Percentiles rank a stretch among this genome's conserved stretches.
Evolutionary conservation across 1,140 invertebrate genomes (phyloP).

Genomic region (Zophobas morio): DNA sequence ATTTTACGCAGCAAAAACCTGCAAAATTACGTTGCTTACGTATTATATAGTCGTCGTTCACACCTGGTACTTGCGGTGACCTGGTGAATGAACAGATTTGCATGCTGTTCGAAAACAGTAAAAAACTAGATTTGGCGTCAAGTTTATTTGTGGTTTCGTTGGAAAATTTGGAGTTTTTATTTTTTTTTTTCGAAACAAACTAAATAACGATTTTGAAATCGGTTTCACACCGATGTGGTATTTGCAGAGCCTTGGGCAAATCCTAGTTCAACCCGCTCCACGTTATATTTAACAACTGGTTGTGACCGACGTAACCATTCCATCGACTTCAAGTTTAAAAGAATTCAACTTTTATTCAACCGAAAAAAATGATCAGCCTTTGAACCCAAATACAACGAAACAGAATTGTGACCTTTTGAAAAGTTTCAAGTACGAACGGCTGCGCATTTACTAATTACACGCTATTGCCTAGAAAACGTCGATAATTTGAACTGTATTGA

Average conservation of each 20-base stretch:
- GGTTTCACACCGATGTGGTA: background rate
- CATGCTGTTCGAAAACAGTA: no score
- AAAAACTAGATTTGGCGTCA: no score
- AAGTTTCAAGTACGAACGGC: conserved; percentile 14
- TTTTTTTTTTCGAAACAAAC: background rate
- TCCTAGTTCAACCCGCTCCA: background rate
- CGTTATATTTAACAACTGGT: background rate
- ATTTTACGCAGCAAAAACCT: no score
- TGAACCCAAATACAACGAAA: background rate
- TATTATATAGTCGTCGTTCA: no score
- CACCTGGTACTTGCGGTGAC: no score
- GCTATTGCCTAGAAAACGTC: conserved; percentile 11
- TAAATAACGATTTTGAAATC: background rate
- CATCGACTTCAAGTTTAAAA: no score
- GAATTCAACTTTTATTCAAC: no score
- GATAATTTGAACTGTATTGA: conserved; percentile 20
- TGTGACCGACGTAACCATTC: background rate
- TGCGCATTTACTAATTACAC: conserved; percentile 3
- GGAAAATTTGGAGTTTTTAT: background rate
- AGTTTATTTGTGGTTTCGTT: background rate
- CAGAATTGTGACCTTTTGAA: conserved; percentile 7
- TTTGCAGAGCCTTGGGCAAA: background rate
- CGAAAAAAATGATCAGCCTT: no score
- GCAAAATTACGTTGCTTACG: no score
- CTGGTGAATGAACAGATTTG: no score